These are phyloP conservation scores for Scomberomorus guttatus DNA, from an alignment of 2,797 vertebrate genomes.

Conservation along the genomic window DNA sequence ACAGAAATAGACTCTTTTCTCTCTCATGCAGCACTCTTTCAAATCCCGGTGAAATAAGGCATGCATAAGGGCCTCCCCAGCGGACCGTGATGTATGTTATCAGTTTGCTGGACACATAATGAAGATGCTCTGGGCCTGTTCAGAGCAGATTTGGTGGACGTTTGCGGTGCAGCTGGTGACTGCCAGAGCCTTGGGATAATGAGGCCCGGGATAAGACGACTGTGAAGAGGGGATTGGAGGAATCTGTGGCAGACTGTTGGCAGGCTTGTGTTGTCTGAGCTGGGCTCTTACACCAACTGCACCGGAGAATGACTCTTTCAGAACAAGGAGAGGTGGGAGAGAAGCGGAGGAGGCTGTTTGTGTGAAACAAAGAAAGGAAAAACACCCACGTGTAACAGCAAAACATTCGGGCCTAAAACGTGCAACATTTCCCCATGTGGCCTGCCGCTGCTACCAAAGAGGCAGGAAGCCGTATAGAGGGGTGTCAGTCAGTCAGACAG, in stretches of 20 bases:
- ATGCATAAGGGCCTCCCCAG: slow-evolving; percentile 41
- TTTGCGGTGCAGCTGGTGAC: slow-evolving; percentile 49
- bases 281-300: slow-evolving; percentile 56
- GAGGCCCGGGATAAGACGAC: slow-evolving; percentile 68
- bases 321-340: slow-evolving; percentile 24
- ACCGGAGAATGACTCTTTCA: slow-evolving; percentile 47
- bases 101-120: slow-evolving; percentile 52
- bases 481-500: slow-evolving; percentile 65
- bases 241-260: slow-evolving; percentile 68
- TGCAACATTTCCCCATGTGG: slow-evolving; percentile 42
- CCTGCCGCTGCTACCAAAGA: slow-evolving; percentile 36
- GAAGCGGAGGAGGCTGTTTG: slow-evolving; percentile 23
- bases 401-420: slow-evolving; percentile 47
- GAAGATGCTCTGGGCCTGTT: slow-evolving; percentile 51
- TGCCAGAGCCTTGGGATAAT: slow-evolving; percentile 70
- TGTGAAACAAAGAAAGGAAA: slow-evolving; percentile 39
- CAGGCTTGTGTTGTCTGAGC: slow-evolving; percentile 70
- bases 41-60: slow-evolving; percentile 44
- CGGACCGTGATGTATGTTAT: slow-evolving; percentile 41
- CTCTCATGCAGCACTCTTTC: slow-evolving; percentile 29
- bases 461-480: slow-evolving; percentile 45
- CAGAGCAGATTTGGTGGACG: slow-evolving; percentile 42
- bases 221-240: slow-evolving; percentile 66
- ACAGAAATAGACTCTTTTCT: slow-evolving; percentile 40
- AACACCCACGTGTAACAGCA: slow-evolving; percentile 47